Evolutionary conservation across 1,140 invertebrate genomes (phyloP).

Genomic region (Plutomurus gul): DNA sequence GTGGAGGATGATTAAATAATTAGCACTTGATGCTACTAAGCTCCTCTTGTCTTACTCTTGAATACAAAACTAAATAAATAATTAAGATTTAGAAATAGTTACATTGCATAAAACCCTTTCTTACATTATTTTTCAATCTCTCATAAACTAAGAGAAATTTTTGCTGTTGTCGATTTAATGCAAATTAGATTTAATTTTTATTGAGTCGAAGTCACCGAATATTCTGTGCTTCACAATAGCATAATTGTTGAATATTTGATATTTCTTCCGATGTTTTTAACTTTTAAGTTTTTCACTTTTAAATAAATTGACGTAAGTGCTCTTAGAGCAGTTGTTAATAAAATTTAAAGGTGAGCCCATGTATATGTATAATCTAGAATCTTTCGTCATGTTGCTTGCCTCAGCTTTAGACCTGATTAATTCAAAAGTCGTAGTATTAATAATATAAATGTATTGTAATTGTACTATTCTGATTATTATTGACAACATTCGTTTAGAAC

Average conservation of each 20-base stretch:
- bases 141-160: neutral
- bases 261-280: neutral
- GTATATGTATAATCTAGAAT: neutral
- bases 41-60: neutral
- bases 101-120: neutral
- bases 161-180: neutral
- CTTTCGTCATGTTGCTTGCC: neutral
- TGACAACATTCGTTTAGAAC: too few relatives aligned
- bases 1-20: slow-evolving; percentile 15
- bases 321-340: too few relatives aligned
- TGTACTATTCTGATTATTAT: too few relatives aligned
- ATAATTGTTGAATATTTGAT: too few relatives aligned
- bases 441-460: too few relatives aligned
- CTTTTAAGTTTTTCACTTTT: neutral
- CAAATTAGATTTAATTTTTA: too few relatives aligned
- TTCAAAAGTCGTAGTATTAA: neutral
- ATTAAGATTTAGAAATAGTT: neutral
- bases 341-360: too few relatives aligned
- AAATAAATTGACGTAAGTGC: too few relatives aligned
- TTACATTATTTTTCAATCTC: neutral
- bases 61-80: neutral
- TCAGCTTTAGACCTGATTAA: neutral
- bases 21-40: neutral
- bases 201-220: too few relatives aligned
- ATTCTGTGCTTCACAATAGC: too few relatives aligned